Percentiles rank a stretch among this genome's conserved stretches.
Conservation (phyloP, 2,797 vertebrate genomes). For the Esox lucius region DNA sequence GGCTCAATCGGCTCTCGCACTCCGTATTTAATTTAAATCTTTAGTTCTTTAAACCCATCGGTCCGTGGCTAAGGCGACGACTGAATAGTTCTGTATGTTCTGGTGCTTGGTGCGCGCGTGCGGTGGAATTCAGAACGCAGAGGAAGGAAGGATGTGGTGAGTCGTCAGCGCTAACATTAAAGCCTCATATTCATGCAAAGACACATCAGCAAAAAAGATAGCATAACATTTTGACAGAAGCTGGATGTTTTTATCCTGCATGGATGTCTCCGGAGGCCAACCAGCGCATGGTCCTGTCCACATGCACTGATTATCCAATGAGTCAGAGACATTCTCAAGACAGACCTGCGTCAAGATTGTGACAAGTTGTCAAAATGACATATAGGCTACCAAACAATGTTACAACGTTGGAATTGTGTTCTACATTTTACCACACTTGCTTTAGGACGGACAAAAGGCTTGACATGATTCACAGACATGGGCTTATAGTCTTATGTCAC, state of each 20-base stretch:
- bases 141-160: neutral
- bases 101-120: neutral
- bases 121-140: neutral
- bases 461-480: too few species aligned
- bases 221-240: neutral
- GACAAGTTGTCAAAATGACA: too few species aligned
- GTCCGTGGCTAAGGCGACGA: slow-evolving; percentile 43
- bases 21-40: slow-evolving; percentile 76
- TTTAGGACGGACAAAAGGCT: too few species aligned
- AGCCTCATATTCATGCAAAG: neutral
- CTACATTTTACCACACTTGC: too few species aligned
- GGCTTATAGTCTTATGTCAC: too few species aligned
- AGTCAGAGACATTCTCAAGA: neutral
- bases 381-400: too few species aligned
- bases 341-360: too few species aligned
- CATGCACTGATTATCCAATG: neutral
- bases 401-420: too few species aligned
- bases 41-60: slow-evolving; percentile 52
- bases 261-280: neutral
- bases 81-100: neutral
- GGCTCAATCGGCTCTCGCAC: slow-evolving; percentile 64
- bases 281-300: neutral
- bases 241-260: neutral
- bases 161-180: neutral
- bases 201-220: neutral